phyloP scores from a whole-genome alignment of 2,888 invertebrate species.

The Argyresthia goedartella region DNA sequence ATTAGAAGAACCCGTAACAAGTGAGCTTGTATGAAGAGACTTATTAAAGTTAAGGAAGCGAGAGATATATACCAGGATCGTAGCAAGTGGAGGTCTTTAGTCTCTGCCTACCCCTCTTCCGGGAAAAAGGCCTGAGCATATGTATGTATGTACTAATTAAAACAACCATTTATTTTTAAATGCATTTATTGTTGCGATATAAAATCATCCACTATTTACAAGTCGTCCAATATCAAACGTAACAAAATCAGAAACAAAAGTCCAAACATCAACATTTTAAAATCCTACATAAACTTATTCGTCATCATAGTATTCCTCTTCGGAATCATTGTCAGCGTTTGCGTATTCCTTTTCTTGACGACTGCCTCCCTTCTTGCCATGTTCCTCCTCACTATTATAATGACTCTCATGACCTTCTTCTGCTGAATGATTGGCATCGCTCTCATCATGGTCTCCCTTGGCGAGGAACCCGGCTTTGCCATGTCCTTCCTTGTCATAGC shows the following conservation, averaged over 20 bases:
- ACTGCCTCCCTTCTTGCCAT: conserved; percentile 64
- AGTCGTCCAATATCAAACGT: conserved; percentile 54
- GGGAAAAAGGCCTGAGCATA: no score
- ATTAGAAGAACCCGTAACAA: no score
- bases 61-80: no score
- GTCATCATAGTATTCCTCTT: conserved; percentile 24
- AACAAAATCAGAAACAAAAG: conserved; percentile 38
- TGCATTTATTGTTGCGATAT: not conserved
- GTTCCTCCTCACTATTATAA: conserved; percentile 65
- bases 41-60: no score
- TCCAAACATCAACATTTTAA: not conserved
- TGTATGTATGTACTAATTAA: not conserved
- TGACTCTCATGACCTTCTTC: conserved; percentile 70
- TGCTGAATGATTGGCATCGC: conserved; percentile 66
- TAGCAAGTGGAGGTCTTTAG: no score
- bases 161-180: not conserved
- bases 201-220: conserved; percentile 16
- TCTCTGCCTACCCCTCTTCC: no score
- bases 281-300: conserved; percentile 26
- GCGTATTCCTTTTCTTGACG: conserved; percentile 55
- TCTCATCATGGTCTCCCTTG: conserved; percentile 67
- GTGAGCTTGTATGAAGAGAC: no score
- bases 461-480: conserved; percentile 71
- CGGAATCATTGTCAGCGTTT: conserved; percentile 39
- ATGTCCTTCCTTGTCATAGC: conserved; percentile 56